These are phyloP conservation scores for Ochropleura leucogaster DNA, from an alignment of 2,888 invertebrate genomes.

Conservation along the genomic window DNA sequence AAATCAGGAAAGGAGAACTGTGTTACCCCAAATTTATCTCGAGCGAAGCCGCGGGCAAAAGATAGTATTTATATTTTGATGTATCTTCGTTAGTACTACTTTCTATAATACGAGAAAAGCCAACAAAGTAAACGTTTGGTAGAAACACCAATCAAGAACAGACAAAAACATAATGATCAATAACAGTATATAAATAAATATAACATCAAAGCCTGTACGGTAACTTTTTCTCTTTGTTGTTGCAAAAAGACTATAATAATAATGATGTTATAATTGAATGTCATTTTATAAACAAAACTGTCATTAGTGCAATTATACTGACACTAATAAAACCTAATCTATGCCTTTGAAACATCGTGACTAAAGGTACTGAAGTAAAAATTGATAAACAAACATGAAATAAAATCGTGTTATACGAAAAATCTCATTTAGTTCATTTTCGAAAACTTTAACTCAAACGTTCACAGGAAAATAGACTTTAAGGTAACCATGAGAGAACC, in stretches of 20 bases:
- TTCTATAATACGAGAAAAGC: no score
- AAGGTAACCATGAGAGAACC: no score
- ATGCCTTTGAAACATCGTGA: not conserved
- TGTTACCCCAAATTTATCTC: not conserved
- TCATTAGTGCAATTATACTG: not conserved
- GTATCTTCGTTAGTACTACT: no score
- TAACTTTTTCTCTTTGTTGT: no score
- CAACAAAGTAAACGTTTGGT: no score
- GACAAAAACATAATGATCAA: not conserved
- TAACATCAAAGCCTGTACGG: no score
- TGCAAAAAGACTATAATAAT: no score
- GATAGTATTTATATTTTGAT: not conserved
- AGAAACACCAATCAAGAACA: not conserved
- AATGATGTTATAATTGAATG: not conserved
- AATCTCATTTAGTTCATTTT: no score
- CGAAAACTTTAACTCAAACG: no score
- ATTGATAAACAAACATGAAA: not conserved
- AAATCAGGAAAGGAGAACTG: no score
- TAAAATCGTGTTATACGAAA: no score
- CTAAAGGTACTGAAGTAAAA: not conserved
- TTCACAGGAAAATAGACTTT: no score
- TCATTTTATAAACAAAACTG: not conserved
- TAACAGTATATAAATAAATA: not conserved
- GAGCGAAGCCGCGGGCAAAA: not conserved
- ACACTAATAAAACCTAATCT: constrained; percentile 1